These are phyloP conservation scores for Gymnocheta viridis DNA, from an alignment of 2,888 invertebrate species.

Conservation along the genomic window DNA sequence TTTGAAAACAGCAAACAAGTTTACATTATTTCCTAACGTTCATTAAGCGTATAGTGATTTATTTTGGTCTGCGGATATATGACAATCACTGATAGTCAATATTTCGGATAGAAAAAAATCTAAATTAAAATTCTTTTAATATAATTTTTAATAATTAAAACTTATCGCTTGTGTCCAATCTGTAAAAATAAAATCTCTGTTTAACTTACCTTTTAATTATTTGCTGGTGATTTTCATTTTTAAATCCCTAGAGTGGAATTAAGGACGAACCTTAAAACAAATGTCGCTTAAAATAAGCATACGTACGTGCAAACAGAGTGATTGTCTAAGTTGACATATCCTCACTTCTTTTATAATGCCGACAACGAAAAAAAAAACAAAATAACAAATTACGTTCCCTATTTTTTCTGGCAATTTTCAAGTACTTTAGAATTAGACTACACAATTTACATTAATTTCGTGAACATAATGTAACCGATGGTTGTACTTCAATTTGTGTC, in stretches of 20 bases:
- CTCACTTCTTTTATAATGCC: slow-evolving; percentile 27
- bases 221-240: not conserved
- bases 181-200: not conserved
- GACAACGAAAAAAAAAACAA: not conserved
- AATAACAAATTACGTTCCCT: not conserved
- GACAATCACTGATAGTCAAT: too few relatives aligned
- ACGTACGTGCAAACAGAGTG: not conserved
- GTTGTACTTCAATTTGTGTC: not conserved
- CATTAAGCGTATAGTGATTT: too few relatives aligned
- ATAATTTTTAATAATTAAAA: too few relatives aligned
- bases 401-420: slow-evolving; percentile 31
- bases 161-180: too few relatives aligned
- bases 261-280: slow-evolving; percentile 29
- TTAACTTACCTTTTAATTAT: slow-evolving; percentile 47
- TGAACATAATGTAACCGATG: slow-evolving; percentile 8
- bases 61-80: too few relatives aligned
- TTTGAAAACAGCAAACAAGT: too few relatives aligned
- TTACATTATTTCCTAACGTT: too few relatives aligned
- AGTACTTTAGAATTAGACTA: slow-evolving; percentile 56
- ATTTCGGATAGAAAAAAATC: too few relatives aligned
- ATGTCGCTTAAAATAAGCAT: slow-evolving; percentile 19
- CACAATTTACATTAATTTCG: slow-evolving; percentile 66
- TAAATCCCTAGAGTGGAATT: slow-evolving; percentile 2
- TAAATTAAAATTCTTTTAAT: too few relatives aligned
- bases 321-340: slow-evolving; percentile 46